These are phyloP conservation scores for Ellobius talpinus DNA, from an alignment of 2,113 vertebrate species.

Conservation along the genomic window DNA sequence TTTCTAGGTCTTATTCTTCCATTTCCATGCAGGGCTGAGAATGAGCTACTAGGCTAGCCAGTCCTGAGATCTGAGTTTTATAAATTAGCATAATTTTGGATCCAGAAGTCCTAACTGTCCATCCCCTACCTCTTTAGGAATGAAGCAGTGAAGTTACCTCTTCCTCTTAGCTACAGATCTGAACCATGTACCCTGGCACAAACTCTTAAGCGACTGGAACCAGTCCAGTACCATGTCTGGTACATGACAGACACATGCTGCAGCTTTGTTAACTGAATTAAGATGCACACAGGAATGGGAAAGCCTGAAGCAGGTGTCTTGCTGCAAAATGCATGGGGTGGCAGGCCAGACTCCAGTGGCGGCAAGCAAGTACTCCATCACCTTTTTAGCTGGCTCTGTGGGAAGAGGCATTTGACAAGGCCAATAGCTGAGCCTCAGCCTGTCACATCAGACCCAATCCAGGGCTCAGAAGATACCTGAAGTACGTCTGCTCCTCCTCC, in stretches of 20 bases:
- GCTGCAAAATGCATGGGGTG: neutral
- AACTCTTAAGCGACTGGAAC: neutral
- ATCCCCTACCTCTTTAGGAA: neutral
- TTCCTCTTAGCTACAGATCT: neutral
- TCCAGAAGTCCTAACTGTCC: neutral
- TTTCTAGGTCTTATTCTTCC: neutral
- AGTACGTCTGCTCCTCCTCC: neutral
- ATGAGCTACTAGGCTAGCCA: neutral
- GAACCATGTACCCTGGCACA: neutral
- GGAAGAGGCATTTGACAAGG: neutral
- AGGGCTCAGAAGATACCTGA: neutral
- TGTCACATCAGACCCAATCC: neutral
- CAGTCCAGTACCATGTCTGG: neutral
- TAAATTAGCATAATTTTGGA: neutral
- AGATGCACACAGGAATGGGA: neutral
- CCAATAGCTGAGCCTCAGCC: neutral
- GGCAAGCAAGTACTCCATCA: neutral
- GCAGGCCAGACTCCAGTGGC: neutral
- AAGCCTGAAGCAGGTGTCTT: neutral
- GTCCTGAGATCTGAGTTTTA: slow-evolving; percentile 28
- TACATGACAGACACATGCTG: neutral
- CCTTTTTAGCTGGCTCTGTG: neutral
- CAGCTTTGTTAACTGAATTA: neutral
- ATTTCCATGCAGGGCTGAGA: neutral
- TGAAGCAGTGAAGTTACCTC: neutral